These are phyloP conservation scores for Enteromius thamalakanensis DNA, from an alignment of 2,797 vertebrate species.

Conservation along the genomic window DNA sequence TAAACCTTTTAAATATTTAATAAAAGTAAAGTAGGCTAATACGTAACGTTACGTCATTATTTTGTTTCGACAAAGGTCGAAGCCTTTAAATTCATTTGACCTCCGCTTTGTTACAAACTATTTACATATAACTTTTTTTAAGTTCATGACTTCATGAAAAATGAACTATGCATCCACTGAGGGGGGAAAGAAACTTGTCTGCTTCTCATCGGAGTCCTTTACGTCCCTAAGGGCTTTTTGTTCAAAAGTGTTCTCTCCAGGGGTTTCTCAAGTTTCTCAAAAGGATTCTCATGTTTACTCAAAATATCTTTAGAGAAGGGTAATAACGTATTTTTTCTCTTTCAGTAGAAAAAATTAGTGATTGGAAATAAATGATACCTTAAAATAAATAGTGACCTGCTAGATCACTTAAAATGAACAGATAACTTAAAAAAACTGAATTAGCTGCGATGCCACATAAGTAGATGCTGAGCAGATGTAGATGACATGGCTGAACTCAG, in stretches of 20 bases:
- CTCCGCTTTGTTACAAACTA: neutral
- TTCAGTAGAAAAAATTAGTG: neutral
- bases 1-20: neutral
- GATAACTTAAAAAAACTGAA: neutral
- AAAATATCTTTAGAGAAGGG: neutral
- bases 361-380: neutral
- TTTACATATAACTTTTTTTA: neutral
- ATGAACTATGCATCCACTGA: neutral
- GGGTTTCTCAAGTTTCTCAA: neutral
- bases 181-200: neutral
- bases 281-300: neutral
- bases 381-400: neutral
- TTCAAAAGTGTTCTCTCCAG: neutral
- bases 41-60: neutral
- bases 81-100: neutral
- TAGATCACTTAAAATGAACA: conserved; percentile 1
- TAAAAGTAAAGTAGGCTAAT: neutral
- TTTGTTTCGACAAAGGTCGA: neutral
- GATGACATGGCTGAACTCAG: conserved; percentile 17
- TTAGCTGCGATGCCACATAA: neutral
- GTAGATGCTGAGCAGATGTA: neutral
- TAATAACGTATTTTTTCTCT: neutral
- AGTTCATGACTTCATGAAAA: neutral
- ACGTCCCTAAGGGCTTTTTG: neutral
- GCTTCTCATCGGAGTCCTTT: neutral